Base-by-base conservation (phyloP, 2,797 vertebrate genomes). In the Peromyscus melanophrys region DNA sequence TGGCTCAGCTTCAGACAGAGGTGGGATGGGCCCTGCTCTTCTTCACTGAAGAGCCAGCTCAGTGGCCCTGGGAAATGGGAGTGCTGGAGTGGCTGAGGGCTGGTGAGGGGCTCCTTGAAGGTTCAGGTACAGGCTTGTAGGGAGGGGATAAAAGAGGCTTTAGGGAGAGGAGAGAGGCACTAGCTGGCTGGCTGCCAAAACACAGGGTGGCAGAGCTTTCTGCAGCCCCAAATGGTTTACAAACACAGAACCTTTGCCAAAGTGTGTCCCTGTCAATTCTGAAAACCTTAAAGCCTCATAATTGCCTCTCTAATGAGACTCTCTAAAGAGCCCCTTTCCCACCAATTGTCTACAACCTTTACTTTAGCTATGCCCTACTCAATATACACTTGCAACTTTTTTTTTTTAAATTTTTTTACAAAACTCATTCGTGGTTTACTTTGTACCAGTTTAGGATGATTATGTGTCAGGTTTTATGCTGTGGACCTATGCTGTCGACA, bases 81-180 rank as follows among this genome's bases (percentile, higher is more conserved):
- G 85, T 49, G 95, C 86, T 96, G 46, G 46, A 96, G 83, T 23
- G 65, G 90, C 82, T 67, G 88, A 87, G 89, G 75, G 90, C 69
- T 83, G 67, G 52, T 83, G 25, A 96, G 90, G 96, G 55, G 83
- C 95, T 96, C 95, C 86, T 80, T 88, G 61, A 96, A 95, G 57
- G 77, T 95, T 93, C 89, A 93, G 96, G 97, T 80, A 85, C 57
- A 67, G 94, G 80, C 77, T 93, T 96, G 86, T 52, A 94, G 29
- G 76, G 96, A 94, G 29, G 76, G 96, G 96, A 92, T 94, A 89
- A 96, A 95, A 88, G 94, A 96, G 91, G 96, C 89, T 94, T 97
- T 69, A 55, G 90, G 71, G 69, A 95, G 73, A 94, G 69, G 37
- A 94, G 83, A 93, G 96, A 82, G 77, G 89, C 25, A 52, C 71